Conservation (phyloP, 2,113 vertebrate genomes). For the Hippotragus niger region DNA sequence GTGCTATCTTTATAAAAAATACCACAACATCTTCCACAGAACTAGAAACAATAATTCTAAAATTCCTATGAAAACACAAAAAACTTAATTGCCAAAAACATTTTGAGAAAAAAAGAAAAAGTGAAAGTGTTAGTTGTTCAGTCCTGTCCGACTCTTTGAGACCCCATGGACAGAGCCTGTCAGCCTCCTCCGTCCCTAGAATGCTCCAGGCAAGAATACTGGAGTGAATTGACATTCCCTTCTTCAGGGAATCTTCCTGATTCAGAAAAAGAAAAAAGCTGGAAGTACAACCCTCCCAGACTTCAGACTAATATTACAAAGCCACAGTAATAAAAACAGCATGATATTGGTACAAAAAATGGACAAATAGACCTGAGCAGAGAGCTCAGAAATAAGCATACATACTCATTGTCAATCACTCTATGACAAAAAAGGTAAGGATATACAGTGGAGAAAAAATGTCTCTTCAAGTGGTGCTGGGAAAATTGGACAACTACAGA, state of each 20-base stretch:
- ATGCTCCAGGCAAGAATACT: neutral
- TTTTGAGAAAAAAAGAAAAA: neutral
- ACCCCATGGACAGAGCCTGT: neutral
- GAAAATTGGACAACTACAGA: neutral
- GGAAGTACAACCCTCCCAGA: neutral
- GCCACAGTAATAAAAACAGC: neutral
- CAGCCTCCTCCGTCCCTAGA: neutral
- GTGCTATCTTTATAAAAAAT: neutral
- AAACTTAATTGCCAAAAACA: neutral
- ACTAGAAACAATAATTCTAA: neutral
- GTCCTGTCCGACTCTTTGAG: rapidly evolving
- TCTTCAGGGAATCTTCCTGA: neutral
- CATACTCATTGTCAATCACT: neutral
- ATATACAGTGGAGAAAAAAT: neutral
- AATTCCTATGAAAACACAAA: neutral
- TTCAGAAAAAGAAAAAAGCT: neutral
- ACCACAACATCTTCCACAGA: neutral
- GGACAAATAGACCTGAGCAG: too few relatives aligned
- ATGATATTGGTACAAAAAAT: neutral
- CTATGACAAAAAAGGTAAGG: neutral
- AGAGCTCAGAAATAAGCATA: neutral
- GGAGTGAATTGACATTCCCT: neutral
- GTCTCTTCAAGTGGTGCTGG: neutral
- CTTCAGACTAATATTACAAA: neutral
- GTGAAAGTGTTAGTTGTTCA: neutral